Percentiles rank a stretch among this genome's conserved stretches.
phyloP scores from a whole-genome alignment of 2,888 invertebrate genomes.

The Luffia ferchaultella region DNA sequence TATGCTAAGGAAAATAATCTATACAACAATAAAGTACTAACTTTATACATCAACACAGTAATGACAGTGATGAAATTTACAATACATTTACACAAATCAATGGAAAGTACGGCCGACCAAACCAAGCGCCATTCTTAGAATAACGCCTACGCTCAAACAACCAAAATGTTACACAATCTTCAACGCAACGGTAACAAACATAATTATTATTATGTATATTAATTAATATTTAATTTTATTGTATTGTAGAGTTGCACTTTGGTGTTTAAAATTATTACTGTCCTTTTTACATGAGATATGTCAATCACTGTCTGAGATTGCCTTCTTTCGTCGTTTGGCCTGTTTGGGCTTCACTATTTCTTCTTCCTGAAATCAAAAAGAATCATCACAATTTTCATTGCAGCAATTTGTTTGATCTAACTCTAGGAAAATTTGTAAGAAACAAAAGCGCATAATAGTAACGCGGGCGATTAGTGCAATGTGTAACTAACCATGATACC shows the following conservation, averaged over 20 bases:
- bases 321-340: slow-evolving; percentile 91
- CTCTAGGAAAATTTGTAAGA: too few relatives aligned
- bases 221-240: slow-evolving; percentile 41
- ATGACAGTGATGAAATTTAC: slow-evolving; percentile 37
- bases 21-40: slow-evolving; percentile 49
- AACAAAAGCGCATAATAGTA: too few relatives aligned
- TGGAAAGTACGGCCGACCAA: slow-evolving; percentile 17
- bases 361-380: slow-evolving; percentile 74
- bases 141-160: slow-evolving; percentile 33
- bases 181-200: slow-evolving; percentile 20
- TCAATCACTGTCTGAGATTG: slow-evolving; percentile 94
- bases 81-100: slow-evolving; percentile 18
- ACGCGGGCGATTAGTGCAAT: too few relatives aligned
- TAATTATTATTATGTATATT: slow-evolving; percentile 27
- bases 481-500: too few relatives aligned
- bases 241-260: slow-evolving; percentile 63
- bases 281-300: slow-evolving; percentile 50
- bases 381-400: too few relatives aligned
- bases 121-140: slow-evolving; percentile 49
- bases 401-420: too few relatives aligned
- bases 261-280: slow-evolving; percentile 51
- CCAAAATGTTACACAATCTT: slow-evolving; percentile 25
- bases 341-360: slow-evolving; percentile 91
- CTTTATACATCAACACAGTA: slow-evolving; percentile 37
- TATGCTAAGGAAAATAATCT: slow-evolving; percentile 41